These are phyloP conservation scores for Apodemus speciosus DNA, from an alignment of 2,113 vertebrate species.

Conservation along the genomic window DNA sequence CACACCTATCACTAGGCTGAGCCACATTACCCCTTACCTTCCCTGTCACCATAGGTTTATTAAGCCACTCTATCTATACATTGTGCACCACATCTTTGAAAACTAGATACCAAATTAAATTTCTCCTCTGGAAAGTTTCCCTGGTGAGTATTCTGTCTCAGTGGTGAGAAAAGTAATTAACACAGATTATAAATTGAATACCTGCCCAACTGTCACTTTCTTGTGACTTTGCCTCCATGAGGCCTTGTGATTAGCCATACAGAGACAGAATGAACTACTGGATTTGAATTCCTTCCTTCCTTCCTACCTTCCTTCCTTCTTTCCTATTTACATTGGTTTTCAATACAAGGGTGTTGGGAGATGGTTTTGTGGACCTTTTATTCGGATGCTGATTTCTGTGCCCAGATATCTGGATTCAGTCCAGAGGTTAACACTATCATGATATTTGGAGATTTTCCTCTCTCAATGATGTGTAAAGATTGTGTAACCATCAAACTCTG, in stretches of 20 bases:
- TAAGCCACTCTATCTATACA: background rate
- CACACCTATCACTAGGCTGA: background rate
- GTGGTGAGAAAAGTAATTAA: background rate
- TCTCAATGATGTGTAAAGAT: no score
- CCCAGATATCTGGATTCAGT: no score
- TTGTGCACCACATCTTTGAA: background rate
- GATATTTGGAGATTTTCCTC: no score
- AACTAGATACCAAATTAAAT: background rate
- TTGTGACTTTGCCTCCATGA: background rate
- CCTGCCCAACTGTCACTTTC: background rate
- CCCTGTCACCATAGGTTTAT: background rate
- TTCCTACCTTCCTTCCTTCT: background rate
- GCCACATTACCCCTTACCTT: no score
- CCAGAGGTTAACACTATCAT: no score
- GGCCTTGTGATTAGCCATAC: background rate
- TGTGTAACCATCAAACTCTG: no score
- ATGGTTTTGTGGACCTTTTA: no score
- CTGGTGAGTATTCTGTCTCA: background rate
- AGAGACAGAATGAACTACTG: background rate
- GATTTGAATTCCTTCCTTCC: background rate
- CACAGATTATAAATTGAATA: background rate
- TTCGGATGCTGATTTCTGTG: no score
- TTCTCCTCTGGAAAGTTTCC: background rate
- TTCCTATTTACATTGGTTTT: background rate
- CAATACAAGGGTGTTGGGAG: background rate